These are phyloP conservation scores for Ladona fulva DNA, from an alignment of 1,140 invertebrate genomes.

Conservation along the genomic window DNA sequence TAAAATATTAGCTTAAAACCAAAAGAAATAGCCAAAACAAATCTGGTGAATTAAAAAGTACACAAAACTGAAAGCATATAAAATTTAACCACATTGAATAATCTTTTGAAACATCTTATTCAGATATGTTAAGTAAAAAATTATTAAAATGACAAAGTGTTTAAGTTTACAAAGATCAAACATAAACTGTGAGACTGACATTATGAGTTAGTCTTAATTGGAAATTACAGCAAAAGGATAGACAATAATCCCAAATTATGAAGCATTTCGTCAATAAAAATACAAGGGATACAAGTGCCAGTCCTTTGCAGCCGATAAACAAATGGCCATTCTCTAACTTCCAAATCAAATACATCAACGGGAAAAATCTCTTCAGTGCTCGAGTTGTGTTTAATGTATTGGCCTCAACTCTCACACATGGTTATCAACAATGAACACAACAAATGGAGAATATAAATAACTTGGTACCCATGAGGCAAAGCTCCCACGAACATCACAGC, in stretches of 20 bases:
- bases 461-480: not conserved
- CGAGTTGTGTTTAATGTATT: not conserved
- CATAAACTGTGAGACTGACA: not conserved
- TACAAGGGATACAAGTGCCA: not conserved
- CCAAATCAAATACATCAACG: no score
- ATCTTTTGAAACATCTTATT: not conserved
- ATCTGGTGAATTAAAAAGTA: not conserved
- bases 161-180: not conserved
- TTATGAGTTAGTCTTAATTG: not conserved
- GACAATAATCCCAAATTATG: not conserved
- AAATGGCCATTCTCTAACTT: no score
- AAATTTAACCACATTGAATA: not conserved
- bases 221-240: not conserved
- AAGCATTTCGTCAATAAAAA: not conserved
- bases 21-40: slow-evolving; percentile 1
- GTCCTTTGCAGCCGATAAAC: no score
- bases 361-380: not conserved
- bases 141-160: not conserved
- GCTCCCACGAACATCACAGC: not conserved
- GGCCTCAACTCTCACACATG: not conserved
- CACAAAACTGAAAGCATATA: slow-evolving; percentile 2
- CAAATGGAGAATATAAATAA: not conserved
- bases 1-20: slow-evolving; percentile 7
- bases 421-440: slow-evolving; percentile 10
- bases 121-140: not conserved